phyloP scores from a whole-genome alignment of 2,888 invertebrate genomes.

The Cabera pusaria region DNA sequence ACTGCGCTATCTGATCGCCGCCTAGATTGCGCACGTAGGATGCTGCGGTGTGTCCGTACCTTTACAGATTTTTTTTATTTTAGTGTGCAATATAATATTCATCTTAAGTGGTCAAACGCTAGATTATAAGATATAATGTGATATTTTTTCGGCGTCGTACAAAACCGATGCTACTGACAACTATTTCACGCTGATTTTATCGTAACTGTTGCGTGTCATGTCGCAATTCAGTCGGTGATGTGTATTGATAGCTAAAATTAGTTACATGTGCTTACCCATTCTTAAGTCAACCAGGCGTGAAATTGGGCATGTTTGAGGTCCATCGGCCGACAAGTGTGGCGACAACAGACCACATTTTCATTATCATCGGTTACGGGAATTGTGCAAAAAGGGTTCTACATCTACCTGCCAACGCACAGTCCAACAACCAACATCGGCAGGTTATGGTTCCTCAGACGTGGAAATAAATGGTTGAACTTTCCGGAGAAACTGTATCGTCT shows the following conservation, averaged over 20 bases:
- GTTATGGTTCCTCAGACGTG: conserved; percentile 1
- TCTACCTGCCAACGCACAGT: conserved; percentile 65
- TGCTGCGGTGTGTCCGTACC: too few relatives aligned
- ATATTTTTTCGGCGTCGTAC: too few relatives aligned
- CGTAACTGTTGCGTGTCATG: conserved; percentile 36
- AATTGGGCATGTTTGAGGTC: conserved; percentile 72
- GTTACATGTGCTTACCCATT: conserved; percentile 59
- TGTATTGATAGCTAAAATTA: conserved; percentile 69
- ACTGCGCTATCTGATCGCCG: too few relatives aligned
- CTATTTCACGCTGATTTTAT: conserved; percentile 67
- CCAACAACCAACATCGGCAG: conserved; percentile 21
- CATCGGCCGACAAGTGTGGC: conserved; percentile 65
- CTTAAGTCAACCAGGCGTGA: conserved; percentile 69
- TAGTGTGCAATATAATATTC: too few relatives aligned
- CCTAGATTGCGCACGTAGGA: too few relatives aligned
- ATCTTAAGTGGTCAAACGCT: too few relatives aligned
- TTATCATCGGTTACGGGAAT: conserved; percentile 69
- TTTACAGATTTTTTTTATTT: too few relatives aligned
- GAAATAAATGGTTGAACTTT: conserved; percentile 44
- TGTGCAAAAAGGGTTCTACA: conserved; percentile 82
- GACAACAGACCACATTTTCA: conserved; percentile 54
- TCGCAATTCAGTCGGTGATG: conserved; percentile 56
- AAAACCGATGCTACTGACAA: too few relatives aligned
- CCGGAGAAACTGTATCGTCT: conserved; percentile 56
- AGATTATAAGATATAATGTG: too few relatives aligned